Evolutionary conservation across 2,888 invertebrate species (phyloP).

Genomic region (Orthonychiurus folsomi): DNA sequence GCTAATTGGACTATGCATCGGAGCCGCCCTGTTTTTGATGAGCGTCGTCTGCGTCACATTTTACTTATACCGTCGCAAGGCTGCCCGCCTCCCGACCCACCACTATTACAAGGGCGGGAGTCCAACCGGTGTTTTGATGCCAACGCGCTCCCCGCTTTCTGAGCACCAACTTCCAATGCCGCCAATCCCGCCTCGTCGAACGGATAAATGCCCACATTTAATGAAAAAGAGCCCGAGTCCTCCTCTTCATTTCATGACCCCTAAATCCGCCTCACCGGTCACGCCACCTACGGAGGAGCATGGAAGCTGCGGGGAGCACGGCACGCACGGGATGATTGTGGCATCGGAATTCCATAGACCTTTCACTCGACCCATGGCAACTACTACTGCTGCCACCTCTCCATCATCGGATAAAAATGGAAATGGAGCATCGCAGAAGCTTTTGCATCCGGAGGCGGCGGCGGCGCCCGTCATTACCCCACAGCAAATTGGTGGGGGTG

Average conservation of each 20-base stretch:
- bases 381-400: background rate
- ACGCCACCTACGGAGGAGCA: slow-evolving; percentile 36
- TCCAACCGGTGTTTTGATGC: slow-evolving; percentile 34
- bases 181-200: slow-evolving; percentile 20
- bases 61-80: slow-evolving; percentile 57
- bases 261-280: slow-evolving; percentile 28
- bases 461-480: background rate
- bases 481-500: slow-evolving; percentile 1
- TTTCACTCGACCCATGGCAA: slow-evolving; percentile 16
- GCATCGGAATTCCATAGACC: slow-evolving; percentile 19
- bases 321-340: slow-evolving; percentile 7
- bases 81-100: slow-evolving; percentile 41
- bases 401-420: slow-evolving; percentile 8
- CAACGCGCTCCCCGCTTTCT: slow-evolving; percentile 33
- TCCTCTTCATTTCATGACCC: slow-evolving; percentile 32
- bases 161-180: slow-evolving; percentile 36
- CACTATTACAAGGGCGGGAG: slow-evolving; percentile 33
- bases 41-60: slow-evolving; percentile 56
- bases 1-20: slow-evolving; percentile 56
- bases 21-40: slow-evolving; percentile 52
- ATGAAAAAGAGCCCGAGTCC: slow-evolving; percentile 39
- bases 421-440: background rate
- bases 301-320: slow-evolving; percentile 16
- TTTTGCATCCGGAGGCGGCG: background rate
- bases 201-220: slow-evolving; percentile 32